Conservation (phyloP, 2,888 invertebrate genomes). For the Melanophora roralis region DNA sequence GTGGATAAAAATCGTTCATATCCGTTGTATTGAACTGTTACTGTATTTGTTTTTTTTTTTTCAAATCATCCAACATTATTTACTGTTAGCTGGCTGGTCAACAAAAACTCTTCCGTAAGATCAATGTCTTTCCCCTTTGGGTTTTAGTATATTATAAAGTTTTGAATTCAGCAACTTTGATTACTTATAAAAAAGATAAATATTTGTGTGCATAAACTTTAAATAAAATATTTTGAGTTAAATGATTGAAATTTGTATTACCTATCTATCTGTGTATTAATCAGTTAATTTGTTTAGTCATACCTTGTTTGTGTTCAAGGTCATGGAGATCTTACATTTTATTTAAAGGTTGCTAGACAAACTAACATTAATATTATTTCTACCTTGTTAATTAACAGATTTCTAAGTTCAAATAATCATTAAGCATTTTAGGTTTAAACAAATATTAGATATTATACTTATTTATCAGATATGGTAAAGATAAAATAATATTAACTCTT, state of each 20-base stretch:
- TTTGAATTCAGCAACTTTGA: not conserved
- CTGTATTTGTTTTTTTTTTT: no score
- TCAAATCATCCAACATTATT: not conserved
- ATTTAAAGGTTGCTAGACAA: no score
- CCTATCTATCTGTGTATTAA: no score
- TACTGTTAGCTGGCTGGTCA: not conserved
- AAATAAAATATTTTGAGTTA: not conserved
- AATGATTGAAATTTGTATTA: no score
- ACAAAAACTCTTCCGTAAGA: constrained; percentile 7
- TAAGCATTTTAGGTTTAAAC: not conserved
- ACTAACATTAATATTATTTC: no score
- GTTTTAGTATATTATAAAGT: not conserved
- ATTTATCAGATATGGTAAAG: no score
- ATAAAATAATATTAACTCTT: no score
- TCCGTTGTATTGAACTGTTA: no score
- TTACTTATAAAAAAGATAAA: not conserved
- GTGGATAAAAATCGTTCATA: no score
- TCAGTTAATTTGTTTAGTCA: not conserved
- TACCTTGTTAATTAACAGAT: not conserved
- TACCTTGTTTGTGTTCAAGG: constrained; percentile 36
- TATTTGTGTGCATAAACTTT: no score
- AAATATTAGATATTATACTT: no score
- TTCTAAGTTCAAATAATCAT: not conserved
- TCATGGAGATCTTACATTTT: not conserved
- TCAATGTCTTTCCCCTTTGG: not conserved